These are phyloP conservation scores for Polydrusus cervinus DNA, from an alignment of 2,888 invertebrate species.

Conservation along the genomic window DNA sequence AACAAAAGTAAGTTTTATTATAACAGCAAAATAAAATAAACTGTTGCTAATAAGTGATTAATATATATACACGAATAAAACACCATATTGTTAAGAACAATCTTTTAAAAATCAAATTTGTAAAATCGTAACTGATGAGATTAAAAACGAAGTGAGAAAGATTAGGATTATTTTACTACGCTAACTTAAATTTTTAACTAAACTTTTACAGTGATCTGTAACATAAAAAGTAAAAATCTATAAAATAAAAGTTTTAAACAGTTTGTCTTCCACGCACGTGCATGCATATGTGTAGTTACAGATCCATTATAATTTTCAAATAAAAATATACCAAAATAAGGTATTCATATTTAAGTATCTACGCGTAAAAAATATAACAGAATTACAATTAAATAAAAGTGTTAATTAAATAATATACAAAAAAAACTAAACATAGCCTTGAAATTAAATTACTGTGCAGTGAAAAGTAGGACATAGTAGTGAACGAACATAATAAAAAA, in stretches of 20 bases:
- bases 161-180: constrained; percentile 1
- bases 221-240: background rate
- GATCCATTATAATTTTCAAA: background rate
- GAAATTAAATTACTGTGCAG: constrained; percentile 16
- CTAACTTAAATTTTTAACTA: background rate
- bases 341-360: background rate
- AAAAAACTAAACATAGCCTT: constrained; percentile 9
- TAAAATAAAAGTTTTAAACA: background rate
- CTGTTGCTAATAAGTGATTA: too few species aligned
- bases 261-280: background rate
- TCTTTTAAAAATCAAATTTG: too few species aligned
- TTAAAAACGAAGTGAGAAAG: background rate
- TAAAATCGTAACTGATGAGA: background rate
- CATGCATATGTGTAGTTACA: too few species aligned
- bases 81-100: too few species aligned
- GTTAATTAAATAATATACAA: constrained; percentile 6
- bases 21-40: too few species aligned
- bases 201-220: background rate
- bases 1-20: too few species aligned
- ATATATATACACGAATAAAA: too few species aligned
- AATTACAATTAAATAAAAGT: constrained; percentile 12
- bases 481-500: constrained; percentile 21
- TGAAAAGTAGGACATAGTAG: constrained; percentile 1
- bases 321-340: background rate
- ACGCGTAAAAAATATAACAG: background rate